Evolutionary conservation across 2,113 vertebrate genomes (phyloP).

Genomic region (Hippocampus mohnikei): DNA sequence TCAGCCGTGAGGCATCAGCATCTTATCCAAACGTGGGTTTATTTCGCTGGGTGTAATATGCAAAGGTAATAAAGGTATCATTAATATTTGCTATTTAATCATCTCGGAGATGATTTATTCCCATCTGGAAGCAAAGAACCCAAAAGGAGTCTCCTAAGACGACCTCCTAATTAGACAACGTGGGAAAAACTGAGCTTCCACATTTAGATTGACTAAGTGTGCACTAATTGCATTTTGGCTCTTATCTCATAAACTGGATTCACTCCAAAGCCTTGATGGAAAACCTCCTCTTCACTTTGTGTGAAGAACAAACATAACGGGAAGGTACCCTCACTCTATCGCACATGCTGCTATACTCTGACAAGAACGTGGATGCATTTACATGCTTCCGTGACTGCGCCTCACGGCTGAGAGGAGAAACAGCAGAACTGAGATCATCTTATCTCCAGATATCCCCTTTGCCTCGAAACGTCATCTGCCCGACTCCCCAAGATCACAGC

Average conservation of each 20-base stretch:
- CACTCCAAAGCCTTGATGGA: constrained; percentile 36
- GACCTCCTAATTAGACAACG: constrained; percentile 41
- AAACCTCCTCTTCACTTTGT: constrained; percentile 34
- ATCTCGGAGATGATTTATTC: constrained; percentile 24
- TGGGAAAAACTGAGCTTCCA: constrained; percentile 35
- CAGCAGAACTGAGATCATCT: constrained; percentile 27
- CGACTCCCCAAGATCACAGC: constrained; percentile 25
- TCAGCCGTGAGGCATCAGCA: constrained; percentile 25
- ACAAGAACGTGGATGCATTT: constrained; percentile 42
- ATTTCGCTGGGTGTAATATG: constrained; percentile 20
- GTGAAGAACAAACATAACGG: constrained; percentile 19
- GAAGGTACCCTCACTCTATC: constrained; percentile 23
- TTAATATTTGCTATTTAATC: constrained; percentile 31
- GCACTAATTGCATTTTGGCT: constrained; percentile 58
- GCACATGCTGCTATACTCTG: constrained; percentile 30
- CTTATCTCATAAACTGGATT: constrained; percentile 61
- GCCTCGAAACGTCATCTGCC: constrained; percentile 18
- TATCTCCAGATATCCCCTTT: not conserved
- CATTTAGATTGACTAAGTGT: constrained; percentile 52
- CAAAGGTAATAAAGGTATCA: constrained; percentile 18
- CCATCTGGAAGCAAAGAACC: not conserved
- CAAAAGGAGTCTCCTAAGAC: constrained; percentile 22
- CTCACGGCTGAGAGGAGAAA: constrained; percentile 17
- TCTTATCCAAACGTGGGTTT: constrained; percentile 23
- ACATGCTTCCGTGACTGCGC: constrained; percentile 17